Conservation (phyloP, 2,888 invertebrate species). For the Boloria selene region DNA sequence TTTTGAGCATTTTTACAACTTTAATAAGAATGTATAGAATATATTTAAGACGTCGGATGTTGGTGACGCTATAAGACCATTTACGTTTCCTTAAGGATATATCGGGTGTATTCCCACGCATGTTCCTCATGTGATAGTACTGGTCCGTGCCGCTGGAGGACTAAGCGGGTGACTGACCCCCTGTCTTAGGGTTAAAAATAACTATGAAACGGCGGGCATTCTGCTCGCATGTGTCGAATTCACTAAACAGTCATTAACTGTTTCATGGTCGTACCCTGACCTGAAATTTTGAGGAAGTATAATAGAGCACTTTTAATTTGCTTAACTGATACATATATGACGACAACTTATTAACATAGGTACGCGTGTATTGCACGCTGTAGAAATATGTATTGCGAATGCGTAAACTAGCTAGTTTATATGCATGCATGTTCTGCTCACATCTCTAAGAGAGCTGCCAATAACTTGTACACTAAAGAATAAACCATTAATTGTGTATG, state of each 20-base stretch:
- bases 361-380: slow-evolving; percentile 6
- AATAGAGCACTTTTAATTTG: slow-evolving; percentile 33
- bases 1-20: no score
- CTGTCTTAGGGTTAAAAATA: slow-evolving; percentile 80
- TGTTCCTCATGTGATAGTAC: slow-evolving; percentile 77
- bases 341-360: slow-evolving; percentile 6
- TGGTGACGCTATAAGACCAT: slow-evolving; percentile 17
- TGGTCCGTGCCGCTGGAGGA: slow-evolving; percentile 74
- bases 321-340: not conserved
- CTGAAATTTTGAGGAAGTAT: slow-evolving; percentile 67
- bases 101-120: slow-evolving; percentile 72
- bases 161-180: slow-evolving; percentile 79
- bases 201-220: slow-evolving; percentile 75
- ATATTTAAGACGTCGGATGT: no score
- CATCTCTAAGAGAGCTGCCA: slow-evolving; percentile 23
- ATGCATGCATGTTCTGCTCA: slow-evolving; percentile 6
- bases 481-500: slow-evolving; percentile 20
- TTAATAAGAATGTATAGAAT: no score
- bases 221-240: slow-evolving; percentile 81
- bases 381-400: slow-evolving; percentile 1
- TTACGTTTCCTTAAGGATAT: slow-evolving; percentile 35
- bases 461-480: slow-evolving; percentile 29
- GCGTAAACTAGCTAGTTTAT: slow-evolving; percentile 6
- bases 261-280: slow-evolving; percentile 80
- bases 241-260: slow-evolving; percentile 79